Evolutionary conservation across 30 jellyfish, hydroid and myxozoan genomes (phyloP), one percentile per base, ranked within the genome.

Genomic region (Aurelia sp.): DNA sequence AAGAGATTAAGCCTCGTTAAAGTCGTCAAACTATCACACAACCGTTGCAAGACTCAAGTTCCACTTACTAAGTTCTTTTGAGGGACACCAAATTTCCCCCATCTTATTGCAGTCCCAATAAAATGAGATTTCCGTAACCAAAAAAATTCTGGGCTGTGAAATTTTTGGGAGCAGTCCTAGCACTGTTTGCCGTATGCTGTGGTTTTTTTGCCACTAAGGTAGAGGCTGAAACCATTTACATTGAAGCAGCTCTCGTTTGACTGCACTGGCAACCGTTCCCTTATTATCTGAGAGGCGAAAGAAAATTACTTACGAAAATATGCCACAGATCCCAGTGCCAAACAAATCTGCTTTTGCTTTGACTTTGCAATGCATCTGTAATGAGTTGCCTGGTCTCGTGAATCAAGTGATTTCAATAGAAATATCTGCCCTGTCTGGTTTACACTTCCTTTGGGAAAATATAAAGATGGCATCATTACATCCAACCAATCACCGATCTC

Each of bases 181-280:
- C 33, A 27, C 33, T 27, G 33, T 27, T 27, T 27, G 33, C 33
- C 2, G 33, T 27, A 27, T 27, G 33, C 2, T 27, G 33, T 27
- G 2, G 33, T 27, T 1, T 2, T 27, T 27, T 27, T 27, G 33
- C 33, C 33, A 27, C 33, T 27, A 27, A 27, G 33, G n/a, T n/a
- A n/a, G n/a, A 0, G 33, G 2, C 2, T 27, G 33, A 27, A 27
- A 27, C 33, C 2, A 27, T 27, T 27, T 27, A 27, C 33, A 27
- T 27, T 27, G 33, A 27, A 27, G 33, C 17, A 57, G 20, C 20
- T 57, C 20, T 57, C 66, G 1, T 13, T 16, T 13, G 17, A n/a
- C 17, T 57, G 66, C 17, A 16, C 66, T 57, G 21, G 72, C 72
- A 62, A n/a, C n/a, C n/a, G n/a, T n/a, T n/a, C n/a, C n/a, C n/a